These are phyloP conservation scores for Tragulus kanchil DNA, from an alignment of 2,113 vertebrate genomes.

Conservation along the genomic window DNA sequence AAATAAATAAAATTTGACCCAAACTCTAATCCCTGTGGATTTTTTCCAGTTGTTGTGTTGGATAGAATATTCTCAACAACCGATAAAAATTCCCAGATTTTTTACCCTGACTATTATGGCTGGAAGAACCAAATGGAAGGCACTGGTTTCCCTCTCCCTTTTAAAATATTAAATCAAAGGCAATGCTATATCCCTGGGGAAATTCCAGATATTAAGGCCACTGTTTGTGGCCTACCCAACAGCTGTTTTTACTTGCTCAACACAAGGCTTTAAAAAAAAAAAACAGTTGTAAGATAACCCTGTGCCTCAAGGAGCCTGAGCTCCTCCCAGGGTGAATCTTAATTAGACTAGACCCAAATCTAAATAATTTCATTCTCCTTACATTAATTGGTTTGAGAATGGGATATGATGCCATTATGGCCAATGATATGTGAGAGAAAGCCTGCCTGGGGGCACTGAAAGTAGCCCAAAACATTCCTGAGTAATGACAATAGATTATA, in stretches of 20 bases:
- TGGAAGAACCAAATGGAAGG: slow-evolving; percentile 42
- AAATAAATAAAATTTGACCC: slow-evolving; percentile 10
- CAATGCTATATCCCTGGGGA: background rate
- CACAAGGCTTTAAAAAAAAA: slow-evolving; percentile 1
- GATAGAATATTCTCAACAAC: slow-evolving; percentile 33
- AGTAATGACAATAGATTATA: background rate
- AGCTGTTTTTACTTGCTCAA: slow-evolving; percentile 50
- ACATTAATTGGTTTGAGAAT: slow-evolving; percentile 28
- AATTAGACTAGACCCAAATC: slow-evolving; percentile 25
- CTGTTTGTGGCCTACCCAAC: slow-evolving; percentile 23
- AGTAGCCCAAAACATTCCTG: background rate
- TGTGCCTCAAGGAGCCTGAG: slow-evolving; percentile 4
- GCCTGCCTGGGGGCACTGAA: background rate
- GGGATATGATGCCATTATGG: background rate
- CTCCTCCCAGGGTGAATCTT: slow-evolving; percentile 29
- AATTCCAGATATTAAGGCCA: slow-evolving; percentile 55
- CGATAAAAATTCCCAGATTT: background rate
- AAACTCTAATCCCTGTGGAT: background rate
- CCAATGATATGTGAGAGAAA: slow-evolving; percentile 11
- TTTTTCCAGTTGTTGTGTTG: background rate
- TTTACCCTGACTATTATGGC: background rate
- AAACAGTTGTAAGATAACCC: slow-evolving; percentile 20
- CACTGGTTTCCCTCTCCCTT: background rate
- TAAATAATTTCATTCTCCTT: slow-evolving; percentile 48
- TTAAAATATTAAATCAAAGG: slow-evolving; percentile 62